phyloP scores from a whole-genome alignment of 2,113 vertebrate species.

The Pelvicachromis taeniatus region DNA sequence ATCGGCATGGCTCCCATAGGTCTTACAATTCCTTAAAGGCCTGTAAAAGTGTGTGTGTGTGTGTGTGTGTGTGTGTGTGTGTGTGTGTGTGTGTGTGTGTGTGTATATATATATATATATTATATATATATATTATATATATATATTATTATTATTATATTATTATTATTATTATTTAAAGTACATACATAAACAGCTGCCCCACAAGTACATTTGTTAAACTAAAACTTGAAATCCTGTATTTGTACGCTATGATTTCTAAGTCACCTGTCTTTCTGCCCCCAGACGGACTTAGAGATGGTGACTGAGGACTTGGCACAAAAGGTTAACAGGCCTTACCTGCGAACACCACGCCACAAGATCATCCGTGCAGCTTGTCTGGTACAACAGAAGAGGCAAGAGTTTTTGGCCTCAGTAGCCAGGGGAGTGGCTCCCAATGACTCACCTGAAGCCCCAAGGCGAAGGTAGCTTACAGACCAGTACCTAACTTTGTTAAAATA shows the following conservation, averaged over 20 bases:
- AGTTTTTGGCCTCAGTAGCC: slow-evolving; percentile 95
- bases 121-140: too few relatives aligned
- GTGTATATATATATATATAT: too few relatives aligned
- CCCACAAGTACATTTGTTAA: neutral
- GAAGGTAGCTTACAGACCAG: slow-evolving; percentile 78
- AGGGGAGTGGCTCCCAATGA: slow-evolving; percentile 95
- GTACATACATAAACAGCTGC: neutral
- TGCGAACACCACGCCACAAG: slow-evolving; percentile 95
- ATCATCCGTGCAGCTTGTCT: slow-evolving; percentile 96
- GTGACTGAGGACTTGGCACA: slow-evolving; percentile 98
- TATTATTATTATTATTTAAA: too few relatives aligned
- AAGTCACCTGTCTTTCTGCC: neutral
- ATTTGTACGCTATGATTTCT: neutral
- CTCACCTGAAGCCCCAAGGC: slow-evolving; percentile 89
- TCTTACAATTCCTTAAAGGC: neutral
- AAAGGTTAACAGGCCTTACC: slow-evolving; percentile 98
- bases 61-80: too few relatives aligned
- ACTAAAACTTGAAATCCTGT: neutral
- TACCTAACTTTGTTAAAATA: neutral
- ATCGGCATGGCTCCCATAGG: neutral
- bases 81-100: too few relatives aligned
- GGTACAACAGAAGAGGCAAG: slow-evolving; percentile 95
- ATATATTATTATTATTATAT: too few relatives aligned
- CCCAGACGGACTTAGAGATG: slow-evolving; percentile 97
- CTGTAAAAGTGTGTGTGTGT: too few relatives aligned